These are phyloP conservation scores for Dynastes maya DNA, from an alignment of 2,888 invertebrate genomes.

Conservation along the genomic window DNA sequence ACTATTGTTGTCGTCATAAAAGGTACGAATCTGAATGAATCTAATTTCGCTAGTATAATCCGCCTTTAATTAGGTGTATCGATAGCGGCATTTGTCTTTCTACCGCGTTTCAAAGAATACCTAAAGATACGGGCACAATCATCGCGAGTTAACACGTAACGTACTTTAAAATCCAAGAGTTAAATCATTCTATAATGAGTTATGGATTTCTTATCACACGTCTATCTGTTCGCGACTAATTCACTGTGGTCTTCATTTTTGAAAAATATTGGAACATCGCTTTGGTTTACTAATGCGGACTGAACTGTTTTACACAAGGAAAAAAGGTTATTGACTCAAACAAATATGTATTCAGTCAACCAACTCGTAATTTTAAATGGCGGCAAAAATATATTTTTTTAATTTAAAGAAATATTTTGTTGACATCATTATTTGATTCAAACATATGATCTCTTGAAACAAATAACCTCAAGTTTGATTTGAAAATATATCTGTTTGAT, in stretches of 20 bases:
- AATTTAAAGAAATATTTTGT: no score
- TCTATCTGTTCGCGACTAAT: slow-evolving; percentile 29
- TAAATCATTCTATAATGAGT: slow-evolving; percentile 48
- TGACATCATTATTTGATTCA: no score
- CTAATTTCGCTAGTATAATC: slow-evolving; percentile 10
- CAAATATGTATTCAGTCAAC: no score
- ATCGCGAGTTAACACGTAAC: slow-evolving; percentile 2
- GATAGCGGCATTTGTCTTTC: slow-evolving; percentile 14
- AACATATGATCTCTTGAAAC: no score
- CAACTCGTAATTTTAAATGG: no score
- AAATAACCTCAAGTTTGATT: no score
- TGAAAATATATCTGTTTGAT: no score
- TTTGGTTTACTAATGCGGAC: slow-evolving; percentile 28
- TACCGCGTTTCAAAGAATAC: not conserved
- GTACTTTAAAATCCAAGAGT: slow-evolving; percentile 30
- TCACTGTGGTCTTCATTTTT: slow-evolving; percentile 18
- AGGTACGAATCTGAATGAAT: slow-evolving; percentile 28
- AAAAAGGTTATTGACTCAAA: no score
- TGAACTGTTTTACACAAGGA: not conserved
- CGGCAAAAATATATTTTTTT: no score
- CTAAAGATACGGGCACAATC: not conserved
- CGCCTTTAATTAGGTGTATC: slow-evolving; percentile 14
- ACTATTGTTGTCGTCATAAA: slow-evolving; percentile 3
- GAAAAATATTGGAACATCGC: slow-evolving; percentile 31
- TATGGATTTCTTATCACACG: slow-evolving; percentile 45